These are phyloP conservation scores for Bucco capensis DNA, from an alignment of 2,113 vertebrate genomes.

Conservation along the genomic window DNA sequence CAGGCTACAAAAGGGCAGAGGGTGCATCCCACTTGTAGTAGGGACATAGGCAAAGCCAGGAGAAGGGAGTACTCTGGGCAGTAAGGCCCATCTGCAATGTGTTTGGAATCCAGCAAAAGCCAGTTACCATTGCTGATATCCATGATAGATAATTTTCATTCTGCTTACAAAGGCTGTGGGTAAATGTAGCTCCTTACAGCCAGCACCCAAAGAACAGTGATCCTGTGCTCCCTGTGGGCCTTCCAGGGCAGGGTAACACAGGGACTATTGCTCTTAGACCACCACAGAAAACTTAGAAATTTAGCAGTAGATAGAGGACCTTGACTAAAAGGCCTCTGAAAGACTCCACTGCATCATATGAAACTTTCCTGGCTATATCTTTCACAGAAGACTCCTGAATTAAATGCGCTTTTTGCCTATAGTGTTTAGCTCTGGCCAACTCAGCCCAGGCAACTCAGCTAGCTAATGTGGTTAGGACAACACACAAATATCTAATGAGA, in stretches of 20 bases:
- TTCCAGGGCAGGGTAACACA: not conserved
- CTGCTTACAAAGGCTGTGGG: not conserved
- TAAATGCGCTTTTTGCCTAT: not conserved
- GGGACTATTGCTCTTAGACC: not conserved
- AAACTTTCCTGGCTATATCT: not conserved
- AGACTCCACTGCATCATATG: not conserved
- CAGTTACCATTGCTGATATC: not conserved
- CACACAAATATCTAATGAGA: not conserved
- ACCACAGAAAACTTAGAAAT: not conserved
- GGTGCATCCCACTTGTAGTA: not conserved
- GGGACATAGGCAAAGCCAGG: not conserved
- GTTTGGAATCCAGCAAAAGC: not conserved
- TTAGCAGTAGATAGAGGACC: not conserved
- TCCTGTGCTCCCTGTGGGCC: fast-evolving
- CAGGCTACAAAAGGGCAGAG: not conserved
- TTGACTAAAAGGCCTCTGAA: not conserved
- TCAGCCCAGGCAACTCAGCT: not conserved
- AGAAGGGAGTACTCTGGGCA: not conserved
- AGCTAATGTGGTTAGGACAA: not conserved
- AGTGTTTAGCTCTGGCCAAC: not conserved
- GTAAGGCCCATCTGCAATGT: not conserved
- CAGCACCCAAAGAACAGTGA: not conserved
- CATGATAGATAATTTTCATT: not conserved
- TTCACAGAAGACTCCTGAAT: not conserved
- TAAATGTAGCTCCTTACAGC: not conserved